Base-by-base conservation (phyloP, 2,113 vertebrate genomes). In the Carassius auratus region DNA sequence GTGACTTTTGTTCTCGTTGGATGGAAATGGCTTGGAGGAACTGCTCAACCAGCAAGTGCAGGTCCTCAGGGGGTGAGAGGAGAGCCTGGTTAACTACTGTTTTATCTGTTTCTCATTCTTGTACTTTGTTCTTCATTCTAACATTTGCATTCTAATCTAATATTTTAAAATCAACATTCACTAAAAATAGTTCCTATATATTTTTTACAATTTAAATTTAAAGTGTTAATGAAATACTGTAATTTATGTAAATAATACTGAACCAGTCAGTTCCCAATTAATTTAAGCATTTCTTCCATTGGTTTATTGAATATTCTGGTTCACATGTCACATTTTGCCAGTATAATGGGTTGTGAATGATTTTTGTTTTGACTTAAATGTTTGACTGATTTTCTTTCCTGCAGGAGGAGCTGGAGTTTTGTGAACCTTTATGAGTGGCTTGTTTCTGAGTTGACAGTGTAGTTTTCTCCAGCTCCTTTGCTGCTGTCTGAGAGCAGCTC, bases 361-460 rank as follows among this genome's bases (percentile, higher is more conserved):
- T 69, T 36, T 69, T 38, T 14, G 10, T 38, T 9, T 4, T 69
- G 30, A 69, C 14, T 36, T 19, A n/a, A 73, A 42, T 42, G n/a
- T 73, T 36, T 73, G 69, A 74, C 9, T 2, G 4, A n/a, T 74
- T 14, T 68, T 17, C 21, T 62, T 33, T 21, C 15, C 48, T 48
- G 2, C 90, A 97, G 96, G 96, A 97, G 90, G 96, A 97, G 88
- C 90, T 97, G 90, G 97, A 96, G 26, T 97, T 96, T 92, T 97
- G 96, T 0, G 92, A 96, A 77, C 93, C 89, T 9, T 84, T 98
- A 76, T 92, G 92, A 6, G 90, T 68, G 2, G 82, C 88, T 73
- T 98, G 96, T 92, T 97, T 97, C 90, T 88, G 66, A 4, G 30
- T n/a, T n/a, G n/a, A n/a, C n/a, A n/a, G n/a, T n/a, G n/a, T n/a